These are phyloP conservation scores for Triops longicaudatus DNA, from an alignment of 1,140 invertebrate species.

Conservation along the genomic window DNA sequence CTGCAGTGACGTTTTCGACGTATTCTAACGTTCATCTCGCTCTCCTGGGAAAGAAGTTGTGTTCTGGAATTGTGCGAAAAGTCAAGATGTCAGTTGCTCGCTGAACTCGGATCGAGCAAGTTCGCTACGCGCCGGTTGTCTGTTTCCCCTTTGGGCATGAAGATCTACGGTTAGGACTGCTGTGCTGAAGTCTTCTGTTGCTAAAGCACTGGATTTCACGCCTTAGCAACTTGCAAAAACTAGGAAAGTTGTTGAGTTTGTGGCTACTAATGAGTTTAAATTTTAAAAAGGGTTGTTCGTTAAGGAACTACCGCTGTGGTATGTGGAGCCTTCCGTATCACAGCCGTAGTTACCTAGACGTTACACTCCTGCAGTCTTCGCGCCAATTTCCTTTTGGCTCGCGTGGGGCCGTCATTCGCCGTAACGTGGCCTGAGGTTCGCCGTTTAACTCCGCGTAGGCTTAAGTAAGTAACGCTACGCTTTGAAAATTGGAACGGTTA, in stretches of 20 bases:
- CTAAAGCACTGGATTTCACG: too few species aligned
- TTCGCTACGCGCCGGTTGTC: neutral
- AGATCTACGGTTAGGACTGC: too few species aligned
- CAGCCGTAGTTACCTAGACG: constrained; percentile 30
- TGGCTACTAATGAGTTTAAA: too few species aligned
- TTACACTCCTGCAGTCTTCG: constrained; percentile 19
- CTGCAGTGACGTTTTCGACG: too few species aligned
- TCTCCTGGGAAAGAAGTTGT: neutral
- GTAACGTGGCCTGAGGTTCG: neutral
- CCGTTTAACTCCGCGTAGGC: too few species aligned
- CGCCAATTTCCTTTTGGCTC: neutral
- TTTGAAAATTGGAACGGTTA: neutral
- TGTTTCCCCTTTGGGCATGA: neutral
- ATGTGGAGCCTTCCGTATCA: constrained; percentile 29
- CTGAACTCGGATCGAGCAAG: constrained; percentile 22
- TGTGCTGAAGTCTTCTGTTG: too few species aligned
- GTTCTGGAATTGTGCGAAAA: constrained; percentile 16
- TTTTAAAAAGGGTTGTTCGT: neutral
- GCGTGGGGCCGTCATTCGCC: neutral
- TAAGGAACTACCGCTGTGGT: constrained; percentile 29
- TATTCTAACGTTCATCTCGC: too few species aligned
- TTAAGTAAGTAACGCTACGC: too few species aligned
- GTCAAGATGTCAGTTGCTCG: constrained; percentile 21
- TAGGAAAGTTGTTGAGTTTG: too few species aligned
- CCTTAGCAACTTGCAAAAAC: too few species aligned